These are phyloP conservation scores for Chrysotoxum bicinctum DNA, from an alignment of 2,888 invertebrate species.

Conservation along the genomic window DNA sequence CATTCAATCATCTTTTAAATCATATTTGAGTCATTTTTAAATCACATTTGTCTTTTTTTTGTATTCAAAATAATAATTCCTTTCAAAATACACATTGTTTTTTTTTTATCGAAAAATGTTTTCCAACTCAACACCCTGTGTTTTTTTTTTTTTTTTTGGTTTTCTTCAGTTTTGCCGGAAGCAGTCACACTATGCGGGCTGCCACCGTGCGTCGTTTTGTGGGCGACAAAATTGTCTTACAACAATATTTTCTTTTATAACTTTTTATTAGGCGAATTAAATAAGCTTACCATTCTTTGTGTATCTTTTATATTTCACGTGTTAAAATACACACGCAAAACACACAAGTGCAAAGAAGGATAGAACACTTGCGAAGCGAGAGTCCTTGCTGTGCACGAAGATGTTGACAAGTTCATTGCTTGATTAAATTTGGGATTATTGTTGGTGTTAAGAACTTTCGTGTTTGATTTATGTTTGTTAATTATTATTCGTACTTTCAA, in stretches of 20 bases:
- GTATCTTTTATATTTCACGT: constrained; percentile 25
- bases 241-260: constrained; percentile 69
- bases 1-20: too few relatives aligned
- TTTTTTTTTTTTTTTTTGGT: too few relatives aligned
- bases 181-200: background rate
- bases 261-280: constrained; percentile 67
- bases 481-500: constrained; percentile 57
- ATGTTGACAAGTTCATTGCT: constrained; percentile 67
- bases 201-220: constrained; percentile 6
- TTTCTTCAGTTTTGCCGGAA: constrained; percentile 11
- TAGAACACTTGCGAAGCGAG: too few relatives aligned
- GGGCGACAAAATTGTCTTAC: constrained; percentile 52
- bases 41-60: too few relatives aligned
- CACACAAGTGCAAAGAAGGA: background rate
- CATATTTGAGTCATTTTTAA: too few relatives aligned
- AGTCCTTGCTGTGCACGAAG: background rate
- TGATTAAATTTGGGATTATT: constrained; percentile 70
- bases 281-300: constrained; percentile 62
- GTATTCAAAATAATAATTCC: too few relatives aligned
- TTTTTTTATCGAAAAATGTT: too few relatives aligned
- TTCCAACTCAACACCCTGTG: too few relatives aligned
- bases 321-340: constrained; percentile 20
- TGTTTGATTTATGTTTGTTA: constrained; percentile 68
- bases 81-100: too few relatives aligned
- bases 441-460: constrained; percentile 49